Evolutionary conservation across 2,888 invertebrate species (phyloP), one percentile per base, ranked within the genome.

Genomic region (Pteria penguin): DNA sequence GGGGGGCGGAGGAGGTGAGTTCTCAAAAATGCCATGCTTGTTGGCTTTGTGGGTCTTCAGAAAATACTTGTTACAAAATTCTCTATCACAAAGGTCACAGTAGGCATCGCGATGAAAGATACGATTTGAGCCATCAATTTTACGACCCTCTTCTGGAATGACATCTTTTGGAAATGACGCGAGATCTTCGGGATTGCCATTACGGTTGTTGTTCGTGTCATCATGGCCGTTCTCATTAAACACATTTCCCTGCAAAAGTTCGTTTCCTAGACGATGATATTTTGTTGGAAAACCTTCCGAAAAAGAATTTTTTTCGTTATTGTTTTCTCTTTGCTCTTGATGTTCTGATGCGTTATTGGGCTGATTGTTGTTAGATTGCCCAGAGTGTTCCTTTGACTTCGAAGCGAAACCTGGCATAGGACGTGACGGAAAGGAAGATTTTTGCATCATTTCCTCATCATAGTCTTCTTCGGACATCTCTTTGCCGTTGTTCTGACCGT

Each of bases 41-140:
- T 98, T 98, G 36, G 98, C 97, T 92, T 97, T 97, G 93, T 99
- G 98, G 75, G 98, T 98, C 93, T 98, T 98, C 31, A 99, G 94
- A 93, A 98, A 98, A 93, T 98, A 98, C 92, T 98, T 98, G 94
- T 98, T 98, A 93, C 98, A 98, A 93, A 99, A 99, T 93, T 98
- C 98, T 92, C 98, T 97, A 93, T 98, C 97, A 94, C 99, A 99
- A 76, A 98, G 94, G 91, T 98, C 97, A 92, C 99, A 99, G 93
- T 97, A 98, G 24, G 98, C 98, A 93, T 98, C 98, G 1, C 96
- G 97, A 93, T 98, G 98, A 92, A 98, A 98, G 88, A 98, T 98
- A 61, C 88, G 77, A 29, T 75, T 82, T 27, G 68, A 62, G 32
- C 76, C 76, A 54, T 77, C 73, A 8, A 74, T 54, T 45, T 79